Base-by-base conservation (phyloP, 2,797 vertebrate genomes). In the Neosilurus hyrtlii region DNA sequence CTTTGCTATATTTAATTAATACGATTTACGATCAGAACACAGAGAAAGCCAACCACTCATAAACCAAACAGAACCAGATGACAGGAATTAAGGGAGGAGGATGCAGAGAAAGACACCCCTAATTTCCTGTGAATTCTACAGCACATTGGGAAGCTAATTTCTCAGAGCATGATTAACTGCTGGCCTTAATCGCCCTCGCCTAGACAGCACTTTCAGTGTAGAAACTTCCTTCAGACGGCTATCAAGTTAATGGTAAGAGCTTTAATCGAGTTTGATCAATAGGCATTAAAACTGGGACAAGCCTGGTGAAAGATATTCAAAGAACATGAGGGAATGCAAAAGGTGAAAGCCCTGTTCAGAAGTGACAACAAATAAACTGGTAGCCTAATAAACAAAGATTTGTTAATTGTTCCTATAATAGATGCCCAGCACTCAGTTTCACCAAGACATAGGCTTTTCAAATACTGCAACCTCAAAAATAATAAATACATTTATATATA, bases 1-100 rank as follows among this genome's bases (percentile, higher is more conserved):
- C 82, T 66, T 75, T 75, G 70, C 2, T 68, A 71, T 82, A 86
- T 90, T 88, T 84, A 87, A 89, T 87, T 87, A 88, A 89, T 82
- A 84, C n/a, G 82, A 87, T 88, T 89, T 90, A 90, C 79, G 72
- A 54, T 6, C 59, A 12, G 77, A 83, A 86, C 86, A 85, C 77
- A 75, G 79, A 77, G 81, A 87, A 72, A 43, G 80, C 81, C 66
- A 67, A 86, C 66, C 71, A 80, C 66, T 88, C 81, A 68, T 83
- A 84, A 84, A 89, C 86, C 77, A 57, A 67, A 72, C 72, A 67
- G 59, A 65, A 80, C 67, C 30, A 56, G 77, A 26, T 3, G 72
- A 43, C 35, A 20, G 20, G 66, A 70, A 52, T 54, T 59, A 71
- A 77, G 79, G 49, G 65, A 68, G 76, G 54, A 61, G 4, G 67